Conservation (phyloP, 1,140 invertebrate genomes). For the Lepidotrigona ventralis region DNA sequence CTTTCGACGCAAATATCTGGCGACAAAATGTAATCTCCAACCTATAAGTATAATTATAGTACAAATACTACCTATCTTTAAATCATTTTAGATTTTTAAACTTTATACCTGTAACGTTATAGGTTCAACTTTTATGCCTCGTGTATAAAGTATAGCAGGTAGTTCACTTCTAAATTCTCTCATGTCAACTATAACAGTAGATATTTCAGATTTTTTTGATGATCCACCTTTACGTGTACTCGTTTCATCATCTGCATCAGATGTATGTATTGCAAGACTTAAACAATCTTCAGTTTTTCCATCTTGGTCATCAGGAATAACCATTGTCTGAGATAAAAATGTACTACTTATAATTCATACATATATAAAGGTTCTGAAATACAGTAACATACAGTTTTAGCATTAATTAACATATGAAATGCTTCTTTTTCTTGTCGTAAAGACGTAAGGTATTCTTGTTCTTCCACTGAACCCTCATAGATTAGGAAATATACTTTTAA, state of each 20-base stretch:
- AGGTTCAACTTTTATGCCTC: conserved; percentile 96
- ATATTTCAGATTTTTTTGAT: conserved; percentile 67
- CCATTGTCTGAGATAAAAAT: conserved; percentile 87
- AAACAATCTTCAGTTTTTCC: conserved; percentile 89
- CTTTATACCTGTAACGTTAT: conserved; percentile 89
- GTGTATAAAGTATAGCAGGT: conserved; percentile 94
- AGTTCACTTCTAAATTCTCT: conserved; percentile 98
- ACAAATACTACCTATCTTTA: neutral
- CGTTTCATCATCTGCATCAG: conserved; percentile 73
- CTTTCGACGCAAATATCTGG: conserved; percentile 98
- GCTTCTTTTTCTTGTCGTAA: conserved; percentile 95
- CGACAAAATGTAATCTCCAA: conserved; percentile 98
- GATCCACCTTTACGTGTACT: conserved; percentile 85
- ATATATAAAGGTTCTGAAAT: conserved; percentile 4
- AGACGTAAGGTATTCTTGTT: conserved; percentile 95
- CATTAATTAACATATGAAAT: conserved; percentile 94
- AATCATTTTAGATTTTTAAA: conserved; percentile 25
- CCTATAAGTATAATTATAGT: conserved; percentile 79
- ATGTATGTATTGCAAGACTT: conserved; percentile 80
- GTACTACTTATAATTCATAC: neutral
- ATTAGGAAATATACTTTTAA: conserved; percentile 94
- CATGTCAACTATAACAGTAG: conserved; percentile 96
- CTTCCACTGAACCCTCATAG: conserved; percentile 95
- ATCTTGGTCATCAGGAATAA: conserved; percentile 94
- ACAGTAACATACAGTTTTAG: conserved; percentile 87